Base-by-base conservation (phyloP, 2,113 vertebrate species). In the Heterotilapia buettikoferi region DNA sequence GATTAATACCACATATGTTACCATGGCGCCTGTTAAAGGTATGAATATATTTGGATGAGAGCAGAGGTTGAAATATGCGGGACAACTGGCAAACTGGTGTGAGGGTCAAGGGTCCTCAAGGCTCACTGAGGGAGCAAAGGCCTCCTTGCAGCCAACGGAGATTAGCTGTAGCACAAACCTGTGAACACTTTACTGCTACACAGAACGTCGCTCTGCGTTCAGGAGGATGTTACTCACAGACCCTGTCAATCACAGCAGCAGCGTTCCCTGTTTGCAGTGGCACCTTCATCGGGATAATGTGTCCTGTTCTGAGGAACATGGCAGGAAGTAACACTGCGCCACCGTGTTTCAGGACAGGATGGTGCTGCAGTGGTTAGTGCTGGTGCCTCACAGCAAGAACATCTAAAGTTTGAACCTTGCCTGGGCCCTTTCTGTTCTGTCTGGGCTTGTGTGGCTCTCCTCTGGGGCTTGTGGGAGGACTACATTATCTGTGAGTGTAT, bases 101-200 rank as follows among this genome's bases (percentile, higher is more conserved):
- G 21, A 43, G 66, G 21, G 26, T 33, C 29, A 61, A 61, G 0
- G 57, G 2, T 68, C 19, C 19, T 0, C 4, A 66, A 66, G 61
- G 61, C n/a, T 71, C 66, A 0, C 66, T 0, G 12, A 24, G n/a
- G n/a, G n/a, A 43, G 66, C 12, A 1, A 9, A 71, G n/a, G 38
- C 38, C 36, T 40, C 4, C 0, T 0, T 6, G 36, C 19, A n/a
- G 63, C 33, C 33, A 8, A 0, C 0, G 13, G 11, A 21, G 33
- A 40, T 38, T 5, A 38, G 33, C 63, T 38, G 18, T 19, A 68
- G 63, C 63, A 40, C 11, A 0, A 8, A 4, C 47, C 16, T 5
- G 63, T 24, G 12, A 68, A 40, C 11, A 13, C 61, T 5, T n/a
- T 2, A 36, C 18, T 13, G 61, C 18, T 66, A n/a, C 59, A 7